phyloP scores from a whole-genome alignment of 2,113 vertebrate genomes.

The Pyrgilauda ruficollis region DNA sequence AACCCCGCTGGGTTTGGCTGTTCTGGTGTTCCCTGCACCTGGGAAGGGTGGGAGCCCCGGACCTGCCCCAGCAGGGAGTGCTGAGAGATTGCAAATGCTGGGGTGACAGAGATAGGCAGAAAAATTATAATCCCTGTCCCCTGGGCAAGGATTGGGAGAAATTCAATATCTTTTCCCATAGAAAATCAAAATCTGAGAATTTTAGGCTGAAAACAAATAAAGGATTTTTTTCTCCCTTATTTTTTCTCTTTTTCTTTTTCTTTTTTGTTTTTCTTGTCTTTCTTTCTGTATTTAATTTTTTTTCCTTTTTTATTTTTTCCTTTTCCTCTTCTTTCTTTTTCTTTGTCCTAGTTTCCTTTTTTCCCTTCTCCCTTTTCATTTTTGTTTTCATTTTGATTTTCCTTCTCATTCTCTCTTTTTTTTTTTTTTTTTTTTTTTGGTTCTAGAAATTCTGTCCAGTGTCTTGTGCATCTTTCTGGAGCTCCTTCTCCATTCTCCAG shows the following conservation, averaged over 20 bases:
- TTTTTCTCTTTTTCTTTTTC: rapidly evolving
- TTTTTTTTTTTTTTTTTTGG: not conserved
- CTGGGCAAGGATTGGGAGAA: not conserved
- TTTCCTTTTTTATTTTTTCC: rapidly evolving
- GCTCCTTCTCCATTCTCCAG: not conserved
- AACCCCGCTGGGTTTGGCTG: rapidly evolving
- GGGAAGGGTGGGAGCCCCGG: not conserved
- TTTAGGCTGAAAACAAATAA: not conserved
- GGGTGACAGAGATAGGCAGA: not conserved
- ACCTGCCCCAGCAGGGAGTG: not conserved
- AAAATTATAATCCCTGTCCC: not conserved
- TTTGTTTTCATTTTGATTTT: not conserved
- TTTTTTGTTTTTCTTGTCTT: too few relatives aligned
- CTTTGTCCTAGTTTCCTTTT: not conserved
- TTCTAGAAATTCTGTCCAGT: not conserved
- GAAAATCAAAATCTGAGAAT: not conserved
- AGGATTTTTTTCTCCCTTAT: rapidly evolving
- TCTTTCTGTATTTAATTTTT: not conserved
- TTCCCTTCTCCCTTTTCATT: not conserved
- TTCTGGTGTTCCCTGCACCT: not conserved
- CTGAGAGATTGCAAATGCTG: not conserved
- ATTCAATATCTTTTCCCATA: not conserved
- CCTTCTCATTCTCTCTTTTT: rapidly evolving
- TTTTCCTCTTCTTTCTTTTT: rapidly evolving
- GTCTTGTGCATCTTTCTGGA: not conserved